A percentile compares a stretch with the other conserved stretches of the same genome.
Conservation (phyloP, 2,888 invertebrate genomes). For the Arrhopalites spinosus region DNA sequence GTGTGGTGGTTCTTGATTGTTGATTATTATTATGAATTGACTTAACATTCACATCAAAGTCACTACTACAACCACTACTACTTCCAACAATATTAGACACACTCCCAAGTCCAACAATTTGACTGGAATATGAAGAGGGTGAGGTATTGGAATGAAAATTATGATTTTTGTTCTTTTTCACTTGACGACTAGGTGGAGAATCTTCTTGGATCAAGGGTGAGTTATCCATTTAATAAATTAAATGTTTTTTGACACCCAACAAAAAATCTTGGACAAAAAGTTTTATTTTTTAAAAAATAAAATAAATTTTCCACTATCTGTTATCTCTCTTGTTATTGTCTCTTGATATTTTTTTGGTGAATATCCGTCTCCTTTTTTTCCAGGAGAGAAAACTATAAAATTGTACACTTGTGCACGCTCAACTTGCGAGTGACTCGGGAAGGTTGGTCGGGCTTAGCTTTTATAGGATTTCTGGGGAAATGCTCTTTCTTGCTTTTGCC, state of each 20-base stretch:
- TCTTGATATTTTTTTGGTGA: background rate
- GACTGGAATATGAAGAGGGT: too few species aligned
- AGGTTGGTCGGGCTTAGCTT: background rate
- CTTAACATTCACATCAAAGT: background rate
- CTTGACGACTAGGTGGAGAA: background rate
- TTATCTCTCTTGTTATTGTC: background rate
- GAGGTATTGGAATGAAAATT: background rate
- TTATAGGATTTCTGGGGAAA: slow-evolving; percentile 4
- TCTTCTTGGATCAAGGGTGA: slow-evolving; percentile 20
- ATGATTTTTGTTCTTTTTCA: background rate
- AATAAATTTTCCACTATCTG: background rate
- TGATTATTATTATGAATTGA: slow-evolving; percentile 3
- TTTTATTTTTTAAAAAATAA: background rate
- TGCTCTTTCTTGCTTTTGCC: background rate
- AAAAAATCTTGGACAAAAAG: too few species aligned
- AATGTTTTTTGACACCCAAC: too few species aligned
- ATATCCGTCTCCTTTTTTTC: too few species aligned
- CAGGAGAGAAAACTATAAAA: background rate
- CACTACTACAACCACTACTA: background rate
- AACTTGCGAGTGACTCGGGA: background rate
- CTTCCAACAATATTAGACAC: background rate
- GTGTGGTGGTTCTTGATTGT: background rate
- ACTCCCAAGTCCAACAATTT: background rate
- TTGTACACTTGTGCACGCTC: background rate
- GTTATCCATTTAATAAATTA: slow-evolving; percentile 18